Base-by-base conservation (phyloP, 2,113 vertebrate genomes). In the Rhinopomastus cyanomelas region DNA sequence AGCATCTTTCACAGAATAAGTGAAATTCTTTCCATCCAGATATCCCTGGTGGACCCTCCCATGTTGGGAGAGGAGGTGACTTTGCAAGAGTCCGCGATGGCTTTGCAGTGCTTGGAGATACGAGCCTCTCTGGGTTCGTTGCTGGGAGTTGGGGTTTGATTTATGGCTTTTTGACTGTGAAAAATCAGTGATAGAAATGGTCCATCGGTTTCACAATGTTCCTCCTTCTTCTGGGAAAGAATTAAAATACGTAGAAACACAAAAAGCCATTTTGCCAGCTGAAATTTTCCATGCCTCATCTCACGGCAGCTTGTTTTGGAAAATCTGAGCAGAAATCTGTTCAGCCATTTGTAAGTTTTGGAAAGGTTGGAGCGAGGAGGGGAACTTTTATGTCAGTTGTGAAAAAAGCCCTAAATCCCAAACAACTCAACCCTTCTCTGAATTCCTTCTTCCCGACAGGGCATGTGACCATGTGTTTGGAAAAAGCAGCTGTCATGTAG, bases 281-380 rank as follows among this genome's bases (percentile, higher is more conserved):
- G 88, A 86, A 90, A 85, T 95, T 95, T 94, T 93, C 90, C 84
- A 29, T 90, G 86, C 71, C 60, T 94, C 90, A 60, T 93, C 93
- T 90, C 86, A 80, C 5, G 15, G 86, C 92, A 96, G 90, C 83
- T 62, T 81, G 59, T 80, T 95, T 91, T 95, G 93, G 90, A 95
- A 96, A 94, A 91, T 87, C 73, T 92, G 74, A 94, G 86, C 74
- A 87, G 60, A 94, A 95, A 93, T 96, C 94, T 95, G 93, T 95
- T 95, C 86, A 88, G 75, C 90, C 81, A 62, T 88, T 94, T 94
- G 90, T 82, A 95, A 92, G 55, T 85, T 88, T 93, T 93, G 92
- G 88, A 95, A 94, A 80, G 84, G 74, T n/a, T 91, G 59, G 64
- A 79, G 55, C 11, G 7, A 88, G 74, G 60, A 88, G 48, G 44